Base-by-base conservation (phyloP, 1,140 invertebrate species). In the Chionoecetes opilio region DNA sequence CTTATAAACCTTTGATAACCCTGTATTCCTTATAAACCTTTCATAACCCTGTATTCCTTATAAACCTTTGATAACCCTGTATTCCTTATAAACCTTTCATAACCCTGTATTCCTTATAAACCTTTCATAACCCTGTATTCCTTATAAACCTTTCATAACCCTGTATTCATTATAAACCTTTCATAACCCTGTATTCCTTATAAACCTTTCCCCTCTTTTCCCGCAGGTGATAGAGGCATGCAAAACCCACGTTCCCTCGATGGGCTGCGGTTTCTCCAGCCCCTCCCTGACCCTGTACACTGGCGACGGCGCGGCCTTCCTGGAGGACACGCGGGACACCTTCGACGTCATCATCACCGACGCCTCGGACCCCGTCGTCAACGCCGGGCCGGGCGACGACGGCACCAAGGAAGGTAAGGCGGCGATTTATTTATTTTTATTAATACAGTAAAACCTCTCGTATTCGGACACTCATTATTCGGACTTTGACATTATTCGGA, bases 271-370 rank as follows among this genome's bases (percentile, higher is more conserved):
- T 3, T 99, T 99, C 96, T 97, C 98, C 0, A 98, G 98, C 97
- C 98, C 98, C 0, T 99, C 99, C 97, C 97, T 99, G 0, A 98
- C 97, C 0, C 96, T 99, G 0, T 98, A 98, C 96, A 98, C 99
- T 84, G 98, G 98, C 0, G 99, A 99, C 97, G 99, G 99, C 0
- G 99, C 99, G 96, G 98, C 99, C 96, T 99, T 99, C 97, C 98
- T 99, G 98, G 98, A 98, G 96, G 98, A 98, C 63, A 99, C 99
- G 96, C 97, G 97, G 87, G 97, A 98, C 41, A 98, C 99, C 97
- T 99, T 99, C 97, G 99, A 99, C 97, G 98, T 99, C 35, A 99
- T 99, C 92, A 99, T 99, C 53, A 99, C 99, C 0, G 99, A 99
- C 97, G 99, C 99, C 85, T 99, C 99, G 41, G 99, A 99, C 97